phyloP scores from a whole-genome alignment of 2,888 invertebrate genomes.

The Syrista parreyssii region DNA sequence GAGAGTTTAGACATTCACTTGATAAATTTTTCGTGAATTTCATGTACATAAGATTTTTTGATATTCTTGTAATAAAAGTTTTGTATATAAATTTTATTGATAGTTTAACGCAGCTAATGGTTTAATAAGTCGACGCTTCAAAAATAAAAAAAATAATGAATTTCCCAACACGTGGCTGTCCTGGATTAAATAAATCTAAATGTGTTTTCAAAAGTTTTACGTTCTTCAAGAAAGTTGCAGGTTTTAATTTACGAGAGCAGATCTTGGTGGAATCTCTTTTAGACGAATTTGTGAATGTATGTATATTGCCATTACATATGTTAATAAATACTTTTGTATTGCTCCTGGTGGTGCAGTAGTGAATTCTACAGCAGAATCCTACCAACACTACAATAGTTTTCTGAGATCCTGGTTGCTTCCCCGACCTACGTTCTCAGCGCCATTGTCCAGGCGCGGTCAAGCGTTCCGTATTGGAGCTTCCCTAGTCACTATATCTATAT shows the following conservation, averaged over 20 bases:
- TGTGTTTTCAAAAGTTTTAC: neutral
- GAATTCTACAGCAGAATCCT: neutral
- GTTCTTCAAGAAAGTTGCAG: neutral
- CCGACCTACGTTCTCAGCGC: constrained; percentile 52
- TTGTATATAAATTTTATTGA: neutral
- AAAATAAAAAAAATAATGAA: neutral
- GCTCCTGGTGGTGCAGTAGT: neutral
- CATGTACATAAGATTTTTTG: neutral
- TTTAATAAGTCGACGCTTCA: neutral
- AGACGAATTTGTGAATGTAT: neutral
- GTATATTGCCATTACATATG: neutral
- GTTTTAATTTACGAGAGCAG: neutral
- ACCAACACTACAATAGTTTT: constrained; percentile 25
- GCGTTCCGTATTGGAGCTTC: constrained; percentile 31
- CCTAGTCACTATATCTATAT: neutral
- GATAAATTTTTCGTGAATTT: neutral
- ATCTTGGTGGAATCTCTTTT: neutral
- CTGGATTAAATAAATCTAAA: neutral
- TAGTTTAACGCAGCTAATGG: neutral
- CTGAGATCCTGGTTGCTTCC: constrained; percentile 51
- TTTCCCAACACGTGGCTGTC: neutral
- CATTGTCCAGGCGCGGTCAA: constrained; percentile 54
- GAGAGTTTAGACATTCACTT: neutral
- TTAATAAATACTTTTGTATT: neutral
- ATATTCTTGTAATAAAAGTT: neutral